A percentile compares a stretch with the other conserved stretches of the same genome.
Evolutionary conservation across 2,888 invertebrate species (phyloP).

Genomic region (Ichneumoninae sp.): DNA sequence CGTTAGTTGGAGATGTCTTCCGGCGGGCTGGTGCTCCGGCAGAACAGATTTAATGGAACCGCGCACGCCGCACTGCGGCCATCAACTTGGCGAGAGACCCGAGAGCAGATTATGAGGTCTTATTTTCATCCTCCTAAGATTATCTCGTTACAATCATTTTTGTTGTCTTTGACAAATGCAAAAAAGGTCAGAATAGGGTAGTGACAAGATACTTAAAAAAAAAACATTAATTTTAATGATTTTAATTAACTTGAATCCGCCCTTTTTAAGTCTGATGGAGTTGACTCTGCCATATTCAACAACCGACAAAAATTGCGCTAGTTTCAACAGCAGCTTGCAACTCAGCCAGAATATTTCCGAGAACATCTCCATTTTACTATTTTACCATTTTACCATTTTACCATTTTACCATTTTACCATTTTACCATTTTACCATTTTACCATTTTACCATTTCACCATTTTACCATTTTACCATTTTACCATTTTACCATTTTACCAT

Average conservation of each 20-base stretch:
- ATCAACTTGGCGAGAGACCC: background rate
- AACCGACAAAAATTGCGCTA: too few species aligned
- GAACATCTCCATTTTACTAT: background rate
- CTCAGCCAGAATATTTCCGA: background rate
- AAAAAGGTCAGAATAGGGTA: background rate
- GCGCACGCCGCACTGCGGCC: constrained; percentile 7
- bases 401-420: too few species aligned
- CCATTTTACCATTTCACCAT: too few species aligned
- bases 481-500: too few species aligned
- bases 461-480: too few species aligned
- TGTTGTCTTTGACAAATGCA: background rate
- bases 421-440: too few species aligned
- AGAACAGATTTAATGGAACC: constrained; percentile 11
- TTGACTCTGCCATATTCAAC: too few species aligned
- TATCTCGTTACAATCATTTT: background rate
- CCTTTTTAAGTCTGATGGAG: background rate
- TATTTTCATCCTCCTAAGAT: background rate
- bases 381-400: too few species aligned
- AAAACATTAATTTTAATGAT: background rate
- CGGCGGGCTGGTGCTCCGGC: background rate
- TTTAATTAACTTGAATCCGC: background rate
- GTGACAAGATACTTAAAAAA: background rate
- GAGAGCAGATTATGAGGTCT: background rate
- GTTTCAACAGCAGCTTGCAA: background rate
- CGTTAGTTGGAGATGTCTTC: background rate